These are phyloP conservation scores for Electrophaes corylata DNA, from an alignment of 2,888 invertebrate species.

Conservation along the genomic window DNA sequence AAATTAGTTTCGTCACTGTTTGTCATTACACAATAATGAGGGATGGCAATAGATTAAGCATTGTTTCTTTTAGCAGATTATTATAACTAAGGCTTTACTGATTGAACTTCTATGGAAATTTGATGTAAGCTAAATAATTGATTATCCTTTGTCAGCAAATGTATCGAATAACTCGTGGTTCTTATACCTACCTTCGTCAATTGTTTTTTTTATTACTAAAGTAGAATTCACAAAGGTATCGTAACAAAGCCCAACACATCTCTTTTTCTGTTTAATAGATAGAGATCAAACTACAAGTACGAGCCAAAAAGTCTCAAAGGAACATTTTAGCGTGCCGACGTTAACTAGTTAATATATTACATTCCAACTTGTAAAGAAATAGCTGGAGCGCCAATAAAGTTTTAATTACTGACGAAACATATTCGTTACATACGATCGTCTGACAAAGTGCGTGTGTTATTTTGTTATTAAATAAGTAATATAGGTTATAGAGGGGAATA, in stretches of 20 bases:
- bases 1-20: no score
- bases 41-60: no score
- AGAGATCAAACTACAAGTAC: conserved; percentile 27
- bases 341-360: conserved; percentile 31
- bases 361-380: conserved; percentile 34
- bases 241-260: conserved; percentile 11
- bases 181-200: no score
- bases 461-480: no score
- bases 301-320: conserved; percentile 32
- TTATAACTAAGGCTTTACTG: no score
- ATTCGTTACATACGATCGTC: conserved; percentile 24
- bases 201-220: not conserved
- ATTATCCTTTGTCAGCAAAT: no score
- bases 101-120: no score
- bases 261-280: conserved; percentile 21
- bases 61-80: no score
- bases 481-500: no score
- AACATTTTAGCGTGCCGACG: conserved; percentile 28
- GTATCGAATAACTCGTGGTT: no score
- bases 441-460: conserved; percentile 1
- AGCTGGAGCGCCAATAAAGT: conserved; percentile 32
- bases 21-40: no score
- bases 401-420: conserved; percentile 35
- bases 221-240: not conserved
- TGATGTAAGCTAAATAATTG: no score